Base-by-base conservation (phyloP, 2,797 vertebrate genomes). In the Thaleichthys pacificus region DNA sequence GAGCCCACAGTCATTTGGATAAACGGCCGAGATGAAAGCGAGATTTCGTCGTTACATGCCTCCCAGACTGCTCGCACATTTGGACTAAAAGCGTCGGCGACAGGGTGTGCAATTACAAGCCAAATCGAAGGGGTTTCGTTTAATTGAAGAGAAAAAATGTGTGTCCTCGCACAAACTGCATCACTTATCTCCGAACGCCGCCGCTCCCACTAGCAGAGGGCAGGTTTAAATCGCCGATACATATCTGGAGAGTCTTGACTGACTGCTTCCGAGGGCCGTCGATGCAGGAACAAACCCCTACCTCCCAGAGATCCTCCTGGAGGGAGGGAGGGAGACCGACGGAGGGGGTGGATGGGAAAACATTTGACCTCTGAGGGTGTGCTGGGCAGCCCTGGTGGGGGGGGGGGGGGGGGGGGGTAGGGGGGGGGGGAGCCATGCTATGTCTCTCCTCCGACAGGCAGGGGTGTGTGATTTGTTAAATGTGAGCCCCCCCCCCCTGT, bases 391-490 rank as follows among this genome's bases (percentile, higher is more conserved):
- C 82, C 80, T 47, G 42, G 42, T 9, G 1, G 42, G 9, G 71
- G 72, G 24, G 77, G 75, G 69, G 9, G 69, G 72, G 79, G 62
- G 76, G 70, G 69, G 73, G 30, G 1, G 30, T 3, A 35, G 26
- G 26, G 35, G 35, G 1, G 35, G 35, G 32, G 35, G 35, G 66
- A 68, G 78, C 63, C 74, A 70, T 28, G 69, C 80, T 76, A 76
- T 64, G 74, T 70, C 58, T 74, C 76, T 66, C 79, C 80, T 82
- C 66, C 84, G 76, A 83, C 77, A 88, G 63, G 24, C 80, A 78
- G 83, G 83, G 75, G 91, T 81, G 90, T 88, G 91, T 89, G 92
- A 91, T 94, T 92, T 94, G 91, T 92, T 94, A 91, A 93, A 92
- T 76, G 87, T 7, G 3, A 77, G 83, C 38, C 42, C 9, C 42